Conservation (phyloP, 2,113 vertebrate species). For the Chloropsis cyanopogon region DNA sequence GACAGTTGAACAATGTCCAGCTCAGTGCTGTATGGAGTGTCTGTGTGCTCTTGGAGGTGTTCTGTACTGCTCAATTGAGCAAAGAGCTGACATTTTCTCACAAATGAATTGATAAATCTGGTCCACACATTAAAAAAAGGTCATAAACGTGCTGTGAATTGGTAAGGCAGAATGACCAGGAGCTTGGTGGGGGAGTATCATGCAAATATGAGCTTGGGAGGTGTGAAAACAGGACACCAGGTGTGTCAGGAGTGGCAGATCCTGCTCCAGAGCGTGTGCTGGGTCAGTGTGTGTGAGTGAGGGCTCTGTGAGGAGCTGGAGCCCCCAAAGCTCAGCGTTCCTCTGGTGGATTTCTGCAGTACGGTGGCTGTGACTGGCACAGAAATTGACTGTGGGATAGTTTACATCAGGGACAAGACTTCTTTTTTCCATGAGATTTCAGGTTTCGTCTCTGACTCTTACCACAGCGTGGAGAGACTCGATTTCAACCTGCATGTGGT, state of each 20-base stretch:
- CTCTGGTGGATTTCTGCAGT: neutral
- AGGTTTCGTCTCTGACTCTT: neutral
- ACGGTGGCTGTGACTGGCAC: neutral
- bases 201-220: neutral
- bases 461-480: constrained; percentile 92
- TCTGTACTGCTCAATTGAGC: neutral
- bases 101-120: neutral
- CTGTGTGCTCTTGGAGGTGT: neutral
- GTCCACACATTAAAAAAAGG: neutral
- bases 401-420: neutral
- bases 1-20: neutral
- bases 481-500: constrained; percentile 90
- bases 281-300: neutral
- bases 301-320: neutral
- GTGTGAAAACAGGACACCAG: neutral
- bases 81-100: neutral
- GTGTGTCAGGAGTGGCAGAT: neutral
- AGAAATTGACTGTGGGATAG: neutral
- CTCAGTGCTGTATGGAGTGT: neutral
- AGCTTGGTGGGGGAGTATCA: neutral
- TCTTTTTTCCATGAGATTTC: neutral
- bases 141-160: neutral
- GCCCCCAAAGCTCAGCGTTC: neutral
- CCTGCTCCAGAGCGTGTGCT: neutral
- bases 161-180: neutral